Base-by-base conservation (phyloP, 2,888 invertebrate genomes). In the Amphipyra tragopoginis region DNA sequence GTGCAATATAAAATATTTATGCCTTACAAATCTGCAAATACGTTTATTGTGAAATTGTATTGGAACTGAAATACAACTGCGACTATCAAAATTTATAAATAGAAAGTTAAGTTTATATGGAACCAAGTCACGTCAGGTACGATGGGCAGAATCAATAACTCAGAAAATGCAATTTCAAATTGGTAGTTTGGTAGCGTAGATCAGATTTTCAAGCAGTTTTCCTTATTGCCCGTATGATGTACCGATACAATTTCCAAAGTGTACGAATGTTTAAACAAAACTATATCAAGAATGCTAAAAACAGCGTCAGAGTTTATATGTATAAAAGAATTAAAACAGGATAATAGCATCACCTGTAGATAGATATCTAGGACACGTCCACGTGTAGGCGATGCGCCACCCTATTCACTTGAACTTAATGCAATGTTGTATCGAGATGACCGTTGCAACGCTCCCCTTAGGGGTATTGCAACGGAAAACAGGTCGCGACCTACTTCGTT, bases 401-500 rank as follows among this genome's bases (percentile, higher is more conserved):
- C 48, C 44, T 58, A 60, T 68, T 74, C 53, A 58, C 42, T 50
- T 69, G 66, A 67, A 68, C 50, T 40, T 63, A 61, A 59, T 60
- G 67, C 51, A 49, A 70, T 72, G 51, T 68, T 61, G 58, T 72
- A 72, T 75, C 69, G 69, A 74, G 77, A 78, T 79, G 82, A 83
- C 83, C 82, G 83, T 66, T 92, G 91, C 91, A 92, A 76, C 77
- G 78, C 80, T 81, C 77, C 84, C 81, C 75, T 70, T 72, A 85
- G 75, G 84, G 84, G 85, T 86, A 89, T 86, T 94, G 94, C 93
- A 94, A 86, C 90, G 89, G 87, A 88, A 92, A 93, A 86, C 91
- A 80, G 93, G 93, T 91, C 93, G 87, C 88, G 93, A 93, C 94
- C 95, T 88, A 95, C 91, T 90, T 94, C 84, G 85, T 77, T 81